Evolutionary conservation across 2,797 vertebrate genomes (phyloP).

Genomic region (Phrynocephalus guinanensis): DNA sequence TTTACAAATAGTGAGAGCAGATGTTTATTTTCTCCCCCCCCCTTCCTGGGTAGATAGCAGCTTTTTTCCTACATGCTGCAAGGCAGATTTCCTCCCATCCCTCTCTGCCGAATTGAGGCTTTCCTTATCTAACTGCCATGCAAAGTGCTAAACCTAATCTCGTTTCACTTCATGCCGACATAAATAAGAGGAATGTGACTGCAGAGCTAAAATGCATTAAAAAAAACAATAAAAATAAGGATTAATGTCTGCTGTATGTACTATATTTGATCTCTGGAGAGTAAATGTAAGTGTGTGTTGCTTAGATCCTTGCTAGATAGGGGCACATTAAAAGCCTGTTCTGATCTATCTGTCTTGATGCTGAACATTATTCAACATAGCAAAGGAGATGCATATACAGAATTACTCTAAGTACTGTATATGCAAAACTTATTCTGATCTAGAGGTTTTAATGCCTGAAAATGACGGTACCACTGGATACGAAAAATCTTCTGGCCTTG

Average conservation of each 20-base stretch:
- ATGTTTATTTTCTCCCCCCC: not conserved
- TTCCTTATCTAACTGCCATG: not conserved
- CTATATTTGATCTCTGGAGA: no score
- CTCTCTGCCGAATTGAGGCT: not conserved
- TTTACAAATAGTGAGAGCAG: not conserved
- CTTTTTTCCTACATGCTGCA: not conserved
- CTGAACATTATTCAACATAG: not conserved
- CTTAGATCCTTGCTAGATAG: no score
- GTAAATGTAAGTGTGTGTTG: no score
- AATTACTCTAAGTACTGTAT: no score
- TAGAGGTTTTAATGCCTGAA: not conserved
- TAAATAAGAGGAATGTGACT: conserved; percentile 40
- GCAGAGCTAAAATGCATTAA: conserved; percentile 31
- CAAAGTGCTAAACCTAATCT: conserved; percentile 56
- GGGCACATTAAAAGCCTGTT: not conserved
- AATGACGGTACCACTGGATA: no score
- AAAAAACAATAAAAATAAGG: not conserved
- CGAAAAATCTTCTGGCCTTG: no score
- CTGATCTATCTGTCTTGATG: no score
- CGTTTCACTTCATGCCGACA: conserved; percentile 34
- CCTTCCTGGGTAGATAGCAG: not conserved
- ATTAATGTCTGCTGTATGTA: no score
- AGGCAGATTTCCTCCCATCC: conserved; percentile 2
- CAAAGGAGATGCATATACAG: no score
- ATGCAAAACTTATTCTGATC: no score